Percentiles rank a stretch among this genome's conserved stretches.
These are phyloP conservation scores for Paedocypris sp. DNA, from an alignment of 2,113 vertebrate genomes.

Conservation along the genomic window DNA sequence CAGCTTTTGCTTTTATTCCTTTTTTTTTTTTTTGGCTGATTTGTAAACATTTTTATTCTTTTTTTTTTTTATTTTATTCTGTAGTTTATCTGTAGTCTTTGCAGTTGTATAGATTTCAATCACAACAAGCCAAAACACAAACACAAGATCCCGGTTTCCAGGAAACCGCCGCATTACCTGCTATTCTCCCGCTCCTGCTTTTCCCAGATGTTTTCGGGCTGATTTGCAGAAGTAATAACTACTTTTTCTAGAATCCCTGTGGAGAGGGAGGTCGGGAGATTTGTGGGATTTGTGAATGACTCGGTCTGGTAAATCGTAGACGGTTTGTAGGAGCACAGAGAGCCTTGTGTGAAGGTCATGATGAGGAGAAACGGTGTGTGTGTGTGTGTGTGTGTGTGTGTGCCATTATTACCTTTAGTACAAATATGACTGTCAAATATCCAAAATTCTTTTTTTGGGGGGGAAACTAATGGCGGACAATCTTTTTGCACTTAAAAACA, in stretches of 20 bases:
- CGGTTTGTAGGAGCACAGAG: slow-evolving; percentile 20
- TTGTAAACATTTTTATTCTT: not conserved
- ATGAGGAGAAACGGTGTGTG: slow-evolving; percentile 21
- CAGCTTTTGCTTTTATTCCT: no score
- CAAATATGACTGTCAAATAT: no score
- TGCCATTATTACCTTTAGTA: no score
- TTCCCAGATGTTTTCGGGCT: slow-evolving; percentile 5
- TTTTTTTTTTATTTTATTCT: slow-evolving; percentile 5
- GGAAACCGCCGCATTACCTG: slow-evolving; percentile 18
- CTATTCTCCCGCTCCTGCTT: not conserved
- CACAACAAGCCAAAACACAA: slow-evolving; percentile 5
- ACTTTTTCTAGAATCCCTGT: not conserved
- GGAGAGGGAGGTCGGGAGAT: slow-evolving; percentile 3
- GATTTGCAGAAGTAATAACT: slow-evolving; percentile 9
- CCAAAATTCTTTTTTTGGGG: no score
- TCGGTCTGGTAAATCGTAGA: slow-evolving; percentile 12
- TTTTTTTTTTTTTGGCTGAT: no score
- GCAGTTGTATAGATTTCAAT: no score
- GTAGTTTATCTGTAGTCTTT: no score
- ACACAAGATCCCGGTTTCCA: not conserved
- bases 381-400: slow-evolving; percentile 14
- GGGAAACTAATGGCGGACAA: no score
- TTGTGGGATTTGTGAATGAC: slow-evolving; percentile 17
- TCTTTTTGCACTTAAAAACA: no score
- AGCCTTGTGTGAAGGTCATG: slow-evolving; percentile 16